phyloP scores from a whole-genome alignment of 2,797 vertebrate species.

The Notoglanidium macrostoma region DNA sequence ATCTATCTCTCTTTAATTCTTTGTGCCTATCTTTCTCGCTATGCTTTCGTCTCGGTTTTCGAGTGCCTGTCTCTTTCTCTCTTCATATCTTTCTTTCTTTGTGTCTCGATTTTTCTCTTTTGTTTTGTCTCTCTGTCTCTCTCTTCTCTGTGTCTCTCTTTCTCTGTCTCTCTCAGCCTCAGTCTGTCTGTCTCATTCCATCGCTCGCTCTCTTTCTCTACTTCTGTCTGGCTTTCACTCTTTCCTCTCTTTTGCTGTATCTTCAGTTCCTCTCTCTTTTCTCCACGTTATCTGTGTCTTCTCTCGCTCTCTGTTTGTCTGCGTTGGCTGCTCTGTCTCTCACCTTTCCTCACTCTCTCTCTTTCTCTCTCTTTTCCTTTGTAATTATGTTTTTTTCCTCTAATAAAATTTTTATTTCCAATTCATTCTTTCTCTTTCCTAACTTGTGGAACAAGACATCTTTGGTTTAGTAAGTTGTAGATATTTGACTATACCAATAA shows the following conservation, averaged over 20 bases:
- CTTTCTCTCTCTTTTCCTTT: background rate
- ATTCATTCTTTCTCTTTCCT: background rate
- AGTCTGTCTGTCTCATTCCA: background rate
- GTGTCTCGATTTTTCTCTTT: constrained; percentile 7
- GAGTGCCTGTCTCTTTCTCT: background rate
- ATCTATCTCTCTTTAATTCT: background rate
- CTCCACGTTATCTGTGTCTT: constrained; percentile 34
- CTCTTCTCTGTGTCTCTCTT: background rate
- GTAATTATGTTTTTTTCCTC: background rate
- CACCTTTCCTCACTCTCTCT: background rate
- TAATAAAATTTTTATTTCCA: background rate
- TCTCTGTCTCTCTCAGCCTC: background rate
- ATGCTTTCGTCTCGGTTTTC: background rate
- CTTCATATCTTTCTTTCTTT: background rate
- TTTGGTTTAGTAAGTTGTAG: background rate
- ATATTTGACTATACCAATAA: background rate
- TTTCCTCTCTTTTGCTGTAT: background rate
- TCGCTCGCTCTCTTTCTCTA: background rate
- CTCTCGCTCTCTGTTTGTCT: background rate
- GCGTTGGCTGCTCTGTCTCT: background rate
- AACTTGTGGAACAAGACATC: background rate
- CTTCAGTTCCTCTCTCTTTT: background rate
- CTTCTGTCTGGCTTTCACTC: background rate
- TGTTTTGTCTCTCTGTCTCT: background rate
- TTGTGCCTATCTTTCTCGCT: too few relatives aligned